Evolutionary conservation across 2,113 vertebrate species (phyloP).

Genomic region (Condylura cristata): DNA sequence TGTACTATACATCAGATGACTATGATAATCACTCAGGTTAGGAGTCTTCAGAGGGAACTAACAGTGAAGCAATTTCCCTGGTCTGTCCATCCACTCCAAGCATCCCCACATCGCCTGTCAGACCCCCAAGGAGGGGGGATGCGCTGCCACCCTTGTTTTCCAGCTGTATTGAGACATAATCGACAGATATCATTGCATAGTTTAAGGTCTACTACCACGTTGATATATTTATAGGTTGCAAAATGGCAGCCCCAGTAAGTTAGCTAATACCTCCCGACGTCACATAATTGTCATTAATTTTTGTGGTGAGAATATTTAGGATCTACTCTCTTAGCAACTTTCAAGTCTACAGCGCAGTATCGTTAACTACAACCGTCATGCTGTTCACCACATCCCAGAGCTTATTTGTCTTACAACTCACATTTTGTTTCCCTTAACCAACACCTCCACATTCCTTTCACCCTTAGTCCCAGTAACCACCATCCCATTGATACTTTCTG

Average conservation of each 20-base stretch:
- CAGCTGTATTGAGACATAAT: neutral
- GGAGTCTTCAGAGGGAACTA: neutral
- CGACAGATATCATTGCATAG: neutral
- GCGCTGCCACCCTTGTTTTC: neutral
- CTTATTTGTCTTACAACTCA: neutral
- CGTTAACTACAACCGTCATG: neutral
- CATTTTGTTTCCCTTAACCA: neutral
- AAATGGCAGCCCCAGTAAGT: neutral
- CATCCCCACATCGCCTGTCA: neutral
- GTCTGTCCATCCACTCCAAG: neutral
- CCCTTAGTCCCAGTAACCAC: neutral
- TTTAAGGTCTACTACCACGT: neutral
- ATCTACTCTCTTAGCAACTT: slow-evolving; percentile 3
- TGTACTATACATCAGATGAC: neutral
- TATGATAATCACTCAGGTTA: neutral
- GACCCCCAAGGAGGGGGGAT: neutral
- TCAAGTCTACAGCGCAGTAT: neutral
- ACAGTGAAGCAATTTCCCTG: neutral
- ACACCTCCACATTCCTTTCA: neutral
- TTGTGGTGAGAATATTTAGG: neutral
- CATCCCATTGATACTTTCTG: neutral
- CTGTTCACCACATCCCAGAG: neutral
- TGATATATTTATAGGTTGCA: neutral
- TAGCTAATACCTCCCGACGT: neutral
- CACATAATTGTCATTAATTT: slow-evolving; percentile 11